Conservation (phyloP, 2,888 invertebrate species). For the Chloroclystis v-ata region DNA sequence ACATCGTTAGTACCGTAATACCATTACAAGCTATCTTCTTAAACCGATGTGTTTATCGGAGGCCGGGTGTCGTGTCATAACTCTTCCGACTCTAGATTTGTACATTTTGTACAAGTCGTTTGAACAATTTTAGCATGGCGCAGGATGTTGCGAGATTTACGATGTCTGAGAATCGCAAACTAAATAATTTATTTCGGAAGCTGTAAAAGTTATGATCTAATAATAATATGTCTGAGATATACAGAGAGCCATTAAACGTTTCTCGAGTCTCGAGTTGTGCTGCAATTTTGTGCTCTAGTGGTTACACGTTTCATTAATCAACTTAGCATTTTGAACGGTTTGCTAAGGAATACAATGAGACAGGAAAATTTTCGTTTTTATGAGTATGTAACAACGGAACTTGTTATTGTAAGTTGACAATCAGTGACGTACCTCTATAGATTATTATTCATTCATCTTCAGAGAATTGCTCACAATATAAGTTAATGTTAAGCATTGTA, state of each 20-base stretch:
- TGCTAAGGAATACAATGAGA: neutral
- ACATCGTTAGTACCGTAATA: conserved; percentile 16
- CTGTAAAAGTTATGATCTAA: conserved; percentile 38
- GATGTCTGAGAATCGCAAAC: conserved; percentile 31
- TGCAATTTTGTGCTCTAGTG: conserved; percentile 18
- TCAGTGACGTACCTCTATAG: conserved; percentile 4
- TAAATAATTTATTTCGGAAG: conserved; percentile 44
- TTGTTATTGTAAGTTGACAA: conserved; percentile 14
- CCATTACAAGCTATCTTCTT: conserved; percentile 13
- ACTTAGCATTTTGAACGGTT: conserved; percentile 4
- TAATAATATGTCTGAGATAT: conserved; percentile 36
- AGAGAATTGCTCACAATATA: conserved; percentile 23
- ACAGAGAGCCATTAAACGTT: conserved; percentile 32
- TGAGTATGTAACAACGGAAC: conserved; percentile 5
- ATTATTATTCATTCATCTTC: conserved; percentile 27
- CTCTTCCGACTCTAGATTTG: conserved; percentile 15
- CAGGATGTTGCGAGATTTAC: conserved; percentile 40
- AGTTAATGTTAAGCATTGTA: conserved; percentile 18
- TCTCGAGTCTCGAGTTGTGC: conserved; percentile 18
- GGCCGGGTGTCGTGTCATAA: conserved; percentile 1
- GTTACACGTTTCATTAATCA: conserved; percentile 1
- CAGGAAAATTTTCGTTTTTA: conserved; percentile 10
- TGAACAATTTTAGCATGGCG: conserved; percentile 18
- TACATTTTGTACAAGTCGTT: conserved; percentile 19
- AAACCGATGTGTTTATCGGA: conserved; percentile 4